Conservation (phyloP, 2,797 vertebrate genomes). For the Mus spretus region DNA sequence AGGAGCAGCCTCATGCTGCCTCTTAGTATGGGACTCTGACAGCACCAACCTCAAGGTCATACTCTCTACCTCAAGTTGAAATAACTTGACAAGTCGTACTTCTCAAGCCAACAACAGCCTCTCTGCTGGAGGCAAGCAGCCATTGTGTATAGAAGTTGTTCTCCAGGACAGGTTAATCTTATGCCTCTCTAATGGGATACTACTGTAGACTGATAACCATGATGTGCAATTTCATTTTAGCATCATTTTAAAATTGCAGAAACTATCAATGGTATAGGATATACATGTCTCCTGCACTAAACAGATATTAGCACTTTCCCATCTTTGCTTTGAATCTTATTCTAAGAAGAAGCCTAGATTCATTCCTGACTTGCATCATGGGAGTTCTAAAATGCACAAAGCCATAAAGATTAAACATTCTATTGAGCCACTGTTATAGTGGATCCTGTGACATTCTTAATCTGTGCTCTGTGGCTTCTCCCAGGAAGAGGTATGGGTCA, state of each 20-base stretch:
- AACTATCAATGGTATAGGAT: background rate
- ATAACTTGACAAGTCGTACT: slow-evolving; percentile 27
- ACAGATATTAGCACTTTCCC: background rate
- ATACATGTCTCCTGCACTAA: slow-evolving; percentile 7
- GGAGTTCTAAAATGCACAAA: background rate
- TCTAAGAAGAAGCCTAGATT: slow-evolving; percentile 11
- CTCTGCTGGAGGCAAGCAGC: background rate
- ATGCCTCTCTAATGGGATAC: background rate
- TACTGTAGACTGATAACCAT: background rate
- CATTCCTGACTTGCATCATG: background rate
- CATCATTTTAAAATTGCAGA: slow-evolving; percentile 13
- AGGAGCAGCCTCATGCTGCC: background rate
- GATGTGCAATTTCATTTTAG: background rate
- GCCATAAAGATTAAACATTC: background rate
- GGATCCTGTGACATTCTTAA: background rate
- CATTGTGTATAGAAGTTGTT: background rate
- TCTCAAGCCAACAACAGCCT: slow-evolving; percentile 9
- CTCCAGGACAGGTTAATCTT: background rate
- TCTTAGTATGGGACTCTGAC: background rate
- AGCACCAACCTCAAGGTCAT: background rate
- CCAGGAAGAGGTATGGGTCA: background rate
- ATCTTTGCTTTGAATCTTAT: slow-evolving; percentile 48
- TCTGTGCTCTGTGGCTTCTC: background rate
- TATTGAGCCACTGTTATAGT: background rate
- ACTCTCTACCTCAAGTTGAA: slow-evolving; percentile 29